These are phyloP conservation scores for Romanomermis culicivorax DNA, from an alignment of 2,888 invertebrate species.

Conservation along the genomic window DNA sequence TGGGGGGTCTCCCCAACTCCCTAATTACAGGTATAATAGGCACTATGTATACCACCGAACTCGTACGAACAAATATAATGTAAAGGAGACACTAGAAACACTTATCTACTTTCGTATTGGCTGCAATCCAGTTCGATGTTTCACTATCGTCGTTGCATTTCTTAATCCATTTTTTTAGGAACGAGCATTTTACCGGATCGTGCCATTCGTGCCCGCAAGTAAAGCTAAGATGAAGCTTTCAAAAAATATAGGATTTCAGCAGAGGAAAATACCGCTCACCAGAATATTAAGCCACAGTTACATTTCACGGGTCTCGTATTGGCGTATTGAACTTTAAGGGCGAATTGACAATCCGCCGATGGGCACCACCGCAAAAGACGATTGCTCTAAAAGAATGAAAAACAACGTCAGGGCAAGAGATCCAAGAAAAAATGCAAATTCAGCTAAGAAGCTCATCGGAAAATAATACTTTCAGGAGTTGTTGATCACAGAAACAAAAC, in stretches of 20 bases:
- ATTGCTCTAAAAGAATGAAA: conserved; percentile 51
- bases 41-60: too few species aligned
- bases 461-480: too few species aligned
- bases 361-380: conserved; percentile 90
- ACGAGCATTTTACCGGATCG: conserved; percentile 82
- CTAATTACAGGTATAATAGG: too few species aligned
- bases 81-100: too few species aligned
- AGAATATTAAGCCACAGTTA: conserved; percentile 9
- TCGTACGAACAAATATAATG: too few species aligned
- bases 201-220: conserved; percentile 92
- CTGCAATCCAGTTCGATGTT: conserved; percentile 97
- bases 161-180: conserved; percentile 85
- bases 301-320: conserved; percentile 64
- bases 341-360: conserved; percentile 87
- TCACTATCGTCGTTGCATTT: conserved; percentile 98
- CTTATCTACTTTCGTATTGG: conserved; percentile 74
- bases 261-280: neutral
- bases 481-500: conserved; percentile 5
- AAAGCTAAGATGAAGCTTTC: conserved; percentile 40
- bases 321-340: conserved; percentile 55
- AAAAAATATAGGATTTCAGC: neutral
- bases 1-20: too few species aligned
- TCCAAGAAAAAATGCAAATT: too few species aligned
- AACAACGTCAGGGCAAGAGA: conserved; percentile 3
- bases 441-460: too few species aligned